Base-by-base conservation (phyloP, 2,888 invertebrate genomes). In the Melitaea athalia region DNA sequence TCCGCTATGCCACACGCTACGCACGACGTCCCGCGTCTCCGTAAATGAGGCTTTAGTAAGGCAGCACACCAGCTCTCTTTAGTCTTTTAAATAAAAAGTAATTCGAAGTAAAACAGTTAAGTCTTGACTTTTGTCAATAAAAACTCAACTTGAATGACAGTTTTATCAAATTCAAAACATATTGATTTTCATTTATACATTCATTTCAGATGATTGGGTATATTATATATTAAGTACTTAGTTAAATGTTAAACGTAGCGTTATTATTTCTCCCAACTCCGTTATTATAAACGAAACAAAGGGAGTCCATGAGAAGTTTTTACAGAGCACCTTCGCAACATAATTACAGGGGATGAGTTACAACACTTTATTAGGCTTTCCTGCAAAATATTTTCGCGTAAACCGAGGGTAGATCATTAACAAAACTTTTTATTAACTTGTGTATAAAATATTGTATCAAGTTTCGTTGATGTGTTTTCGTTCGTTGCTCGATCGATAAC, bases 221-320 rank as follows among this genome's bases (percentile, higher is more conserved):
- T 45, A 45, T 14, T 45, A 45, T 6, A 10, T 1, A 45, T 14
- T 0, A 14, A 45, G 45, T 45, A 45, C 45, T 45, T 45, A 11
- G 45, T 62, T 50, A 15, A 5, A 50, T 50, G 49, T 15, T 1
- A n/a, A 15, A 50, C 24, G 33, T 43, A 15, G 43, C 74, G 72
- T 77, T 76, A 75, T 81, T 77, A 72, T 74, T 73, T 75, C 72
- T 55, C 75, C 77, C 74, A 77, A 73, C 73, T 74, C 73, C 67
- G 76, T 78, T 74, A 74, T 77, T 76, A 76, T 76, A 77, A 77
- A 68, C 71, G 72, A 73, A 77, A 76, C 77, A 75, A 76, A 75
- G 59, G 15, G 59, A 33, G 72, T 74, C 70, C 68, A 68, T 70
- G 72, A 74, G 65, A 74, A 76, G 74, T 76, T 78, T 77, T 78